Evolutionary conservation across 1,140 invertebrate genomes (phyloP).

Genomic region (Lordiphosa collinella): DNA sequence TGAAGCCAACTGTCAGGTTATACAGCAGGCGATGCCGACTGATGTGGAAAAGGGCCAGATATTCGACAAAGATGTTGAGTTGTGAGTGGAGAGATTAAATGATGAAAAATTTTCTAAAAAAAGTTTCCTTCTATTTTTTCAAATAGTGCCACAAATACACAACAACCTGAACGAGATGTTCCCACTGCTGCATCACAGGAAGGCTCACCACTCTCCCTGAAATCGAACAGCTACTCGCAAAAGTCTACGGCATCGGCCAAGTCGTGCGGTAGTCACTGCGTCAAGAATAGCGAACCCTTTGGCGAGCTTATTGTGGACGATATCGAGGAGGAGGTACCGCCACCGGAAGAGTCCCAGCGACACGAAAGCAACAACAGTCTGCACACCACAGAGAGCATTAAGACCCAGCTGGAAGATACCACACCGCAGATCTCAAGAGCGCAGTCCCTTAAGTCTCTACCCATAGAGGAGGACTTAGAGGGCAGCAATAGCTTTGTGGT

Average conservation of each 20-base stretch:
- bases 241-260: slow-evolving; percentile 73
- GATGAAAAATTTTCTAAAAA: not conserved
- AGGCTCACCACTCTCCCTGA: slow-evolving; percentile 53
- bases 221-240: slow-evolving; percentile 67
- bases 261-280: slow-evolving; percentile 17
- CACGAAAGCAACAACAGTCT: slow-evolving; percentile 61
- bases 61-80: not conserved
- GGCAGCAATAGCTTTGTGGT: slow-evolving; percentile 64
- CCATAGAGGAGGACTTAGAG: slow-evolving; percentile 72
- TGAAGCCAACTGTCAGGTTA: slow-evolving; percentile 28
- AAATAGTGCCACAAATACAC: not conserved
- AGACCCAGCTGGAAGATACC: slow-evolving; percentile 63
- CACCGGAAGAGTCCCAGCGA: slow-evolving; percentile 32
- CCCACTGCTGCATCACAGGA: not conserved
- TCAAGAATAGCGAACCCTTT: slow-evolving; percentile 16
- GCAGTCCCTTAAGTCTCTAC: slow-evolving; percentile 63
- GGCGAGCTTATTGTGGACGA: slow-evolving; percentile 47
- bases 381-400: slow-evolving; percentile 71
- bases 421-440: slow-evolving; percentile 63
- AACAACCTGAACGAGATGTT: not conserved
- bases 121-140: not conserved
- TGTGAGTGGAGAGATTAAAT: slow-evolving; percentile 5
- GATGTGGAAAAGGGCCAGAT: slow-evolving; percentile 14
- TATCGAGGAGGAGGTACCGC: slow-evolving; percentile 21
- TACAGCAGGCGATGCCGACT: slow-evolving; percentile 1